These are phyloP conservation scores for Lamellibrachia luymesi DNA, from an alignment of 1,140 invertebrate genomes.

Conservation along the genomic window DNA sequence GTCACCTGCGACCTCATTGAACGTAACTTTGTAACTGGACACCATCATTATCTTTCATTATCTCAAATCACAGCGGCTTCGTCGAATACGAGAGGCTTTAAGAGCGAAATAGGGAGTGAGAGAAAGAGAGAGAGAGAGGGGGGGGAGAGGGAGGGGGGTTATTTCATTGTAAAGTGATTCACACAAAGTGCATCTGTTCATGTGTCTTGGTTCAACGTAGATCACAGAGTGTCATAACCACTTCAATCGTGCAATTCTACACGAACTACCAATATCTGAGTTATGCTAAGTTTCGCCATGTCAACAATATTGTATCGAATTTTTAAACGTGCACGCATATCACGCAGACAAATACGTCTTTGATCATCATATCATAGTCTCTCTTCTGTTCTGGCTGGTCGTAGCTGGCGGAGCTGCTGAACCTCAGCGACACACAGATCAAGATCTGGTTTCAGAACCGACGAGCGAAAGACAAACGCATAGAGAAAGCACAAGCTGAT, in stretches of 20 bases:
- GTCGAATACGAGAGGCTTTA: too few relatives aligned
- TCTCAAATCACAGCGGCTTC: too few relatives aligned
- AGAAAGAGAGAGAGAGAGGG: too few relatives aligned
- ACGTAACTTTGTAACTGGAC: too few relatives aligned
- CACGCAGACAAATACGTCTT: background rate
- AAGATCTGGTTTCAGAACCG: constrained; percentile 98
- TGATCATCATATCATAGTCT: constrained; percentile 23
- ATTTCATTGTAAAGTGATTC: too few relatives aligned
- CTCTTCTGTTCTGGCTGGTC: constrained; percentile 58
- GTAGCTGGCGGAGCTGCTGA: constrained; percentile 79
- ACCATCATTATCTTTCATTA: too few relatives aligned
- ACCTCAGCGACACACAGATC: constrained; percentile 85
- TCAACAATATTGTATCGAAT: background rate
- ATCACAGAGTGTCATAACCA: background rate
- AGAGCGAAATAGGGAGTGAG: too few relatives aligned
- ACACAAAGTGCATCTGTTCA: too few relatives aligned
- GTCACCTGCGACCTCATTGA: too few relatives aligned
- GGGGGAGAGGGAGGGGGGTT: too few relatives aligned
- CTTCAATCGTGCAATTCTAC: too few relatives aligned
- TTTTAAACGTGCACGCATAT: background rate
- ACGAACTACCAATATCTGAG: background rate
- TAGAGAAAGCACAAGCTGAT: constrained; percentile 92
- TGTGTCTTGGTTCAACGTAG: too few relatives aligned
- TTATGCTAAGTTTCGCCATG: background rate
- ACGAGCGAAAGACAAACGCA: constrained; percentile 90